These are phyloP conservation scores for Trichopria drosophilae DNA, from an alignment of 2,888 invertebrate genomes.

Conservation along the genomic window DNA sequence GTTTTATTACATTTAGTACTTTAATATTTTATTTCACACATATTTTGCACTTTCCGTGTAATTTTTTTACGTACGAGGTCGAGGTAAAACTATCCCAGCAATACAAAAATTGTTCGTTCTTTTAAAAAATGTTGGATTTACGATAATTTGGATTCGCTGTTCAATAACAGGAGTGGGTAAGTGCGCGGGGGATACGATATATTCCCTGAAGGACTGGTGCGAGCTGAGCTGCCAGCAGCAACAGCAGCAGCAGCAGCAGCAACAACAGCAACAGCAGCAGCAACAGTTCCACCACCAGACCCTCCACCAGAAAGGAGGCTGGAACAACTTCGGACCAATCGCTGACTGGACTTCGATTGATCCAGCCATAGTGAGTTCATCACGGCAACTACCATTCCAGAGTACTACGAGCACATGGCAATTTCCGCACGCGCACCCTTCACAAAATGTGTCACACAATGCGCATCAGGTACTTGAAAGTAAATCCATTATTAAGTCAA, in stretches of 20 bases:
- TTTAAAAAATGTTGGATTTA: too few relatives aligned
- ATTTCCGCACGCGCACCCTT: constrained; percentile 53
- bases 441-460: constrained; percentile 53
- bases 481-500: constrained; percentile 8
- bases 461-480: constrained; percentile 51
- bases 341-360: constrained; percentile 90
- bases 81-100: too few relatives aligned
- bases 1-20: too few relatives aligned
- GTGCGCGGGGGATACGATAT: constrained; percentile 52
- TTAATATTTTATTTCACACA: too few relatives aligned
- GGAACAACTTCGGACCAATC: constrained; percentile 60
- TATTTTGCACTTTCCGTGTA: too few relatives aligned
- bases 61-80: too few relatives aligned
- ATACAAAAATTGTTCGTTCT: too few relatives aligned
- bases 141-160: neutral
- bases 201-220: constrained; percentile 61
- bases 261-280: constrained; percentile 54
- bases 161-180: constrained; percentile 47
- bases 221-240: constrained; percentile 50
- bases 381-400: constrained; percentile 63
- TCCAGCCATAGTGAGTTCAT: constrained; percentile 85
- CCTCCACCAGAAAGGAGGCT: constrained; percentile 53
- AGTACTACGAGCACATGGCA: constrained; percentile 54
- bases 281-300: constrained; percentile 58
- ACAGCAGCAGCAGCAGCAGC: constrained; percentile 54